Base-by-base conservation (phyloP, 2,113 vertebrate genomes). In the Sapajus apella region DNA sequence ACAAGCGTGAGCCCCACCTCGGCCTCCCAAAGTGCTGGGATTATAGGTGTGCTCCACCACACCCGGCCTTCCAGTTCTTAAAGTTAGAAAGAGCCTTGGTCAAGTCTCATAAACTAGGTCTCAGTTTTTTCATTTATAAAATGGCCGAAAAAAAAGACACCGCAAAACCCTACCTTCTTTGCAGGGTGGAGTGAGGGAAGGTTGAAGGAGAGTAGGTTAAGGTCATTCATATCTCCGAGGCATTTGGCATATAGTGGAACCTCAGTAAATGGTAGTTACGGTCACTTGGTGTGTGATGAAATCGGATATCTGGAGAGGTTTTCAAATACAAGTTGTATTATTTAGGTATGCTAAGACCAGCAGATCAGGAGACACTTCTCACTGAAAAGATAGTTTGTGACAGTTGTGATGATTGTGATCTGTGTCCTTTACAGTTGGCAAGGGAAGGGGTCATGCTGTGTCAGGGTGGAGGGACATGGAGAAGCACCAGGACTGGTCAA, bases 401-500 rank as follows among this genome's bases (percentile, higher is more conserved):
- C 6, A 25, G 14, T 7, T 35, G 32, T 68, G 32, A 8, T n/a
- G 32, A 35, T n/a, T 68, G 32, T 8, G n/a, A 32, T 32, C 56
- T 14, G 14, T 14, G 35, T 7, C 23, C 16, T 9, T 68, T 4
- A 14, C 85, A 55, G 55, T 43, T 55, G 3, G 30, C 13, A 32
- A 45, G 10, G 61, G 32, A 87, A 40, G 5, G 2, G 10, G 37
- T 2, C 12, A 1, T 1, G 1, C 40, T 8, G 1, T 30, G 52
- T 40, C 8, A 8, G 55, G 13, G 6, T 2, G 11, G 77, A 18
- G 40, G 16, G 13, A 3, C 5, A 1, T 14, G 21, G 23, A 25
- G 52, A 35, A 18, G n/a, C 11, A 82, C 21, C 82, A 20, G 32
- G 4, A 37, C 4, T 43, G 18, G 1, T 27, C 5, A 52, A 79